These are phyloP conservation scores for Virgularia gustaviana DNA, from an alignment of 92 coral and sea anemone genomes.

Conservation along the genomic window DNA sequence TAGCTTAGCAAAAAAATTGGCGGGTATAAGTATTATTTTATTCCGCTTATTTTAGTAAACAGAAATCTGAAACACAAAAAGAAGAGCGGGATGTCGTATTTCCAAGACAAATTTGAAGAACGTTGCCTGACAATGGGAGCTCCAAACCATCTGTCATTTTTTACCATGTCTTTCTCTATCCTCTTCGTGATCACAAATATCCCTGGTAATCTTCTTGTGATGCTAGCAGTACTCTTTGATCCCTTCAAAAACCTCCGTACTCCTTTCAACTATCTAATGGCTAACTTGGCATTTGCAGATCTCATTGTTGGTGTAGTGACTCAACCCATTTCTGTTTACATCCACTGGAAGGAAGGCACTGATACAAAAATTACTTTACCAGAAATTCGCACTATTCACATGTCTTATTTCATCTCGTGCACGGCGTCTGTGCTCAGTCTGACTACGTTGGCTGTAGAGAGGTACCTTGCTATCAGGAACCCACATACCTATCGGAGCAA, in stretches of 20 bases:
- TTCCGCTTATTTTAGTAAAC: not conserved
- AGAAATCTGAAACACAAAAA: not conserved
- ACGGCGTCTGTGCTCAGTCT: slow-evolving; percentile 49
- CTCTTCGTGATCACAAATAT: slow-evolving; percentile 29
- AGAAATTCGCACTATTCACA: slow-evolving; percentile 20
- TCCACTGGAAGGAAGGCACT: slow-evolving; percentile 41
- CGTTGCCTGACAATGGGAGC: slow-evolving; percentile 27
- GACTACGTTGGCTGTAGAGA: slow-evolving; percentile 44
- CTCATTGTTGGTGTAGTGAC: slow-evolving; percentile 40
- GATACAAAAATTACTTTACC: not conserved
- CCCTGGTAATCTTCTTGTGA: slow-evolving; percentile 53
- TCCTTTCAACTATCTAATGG: slow-evolving; percentile 44
- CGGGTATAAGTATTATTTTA: no score
- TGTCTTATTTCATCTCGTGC: slow-evolving; percentile 43
- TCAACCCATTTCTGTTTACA: slow-evolving; percentile 26
- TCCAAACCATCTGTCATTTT: slow-evolving; percentile 37
- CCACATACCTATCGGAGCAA: slow-evolving; percentile 37
- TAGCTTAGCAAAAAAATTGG: no score
- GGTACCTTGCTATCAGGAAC: slow-evolving; percentile 42
- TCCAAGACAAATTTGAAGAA: slow-evolving; percentile 17
- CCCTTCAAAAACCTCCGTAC: slow-evolving; percentile 43
- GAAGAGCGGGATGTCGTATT: slow-evolving; percentile 7
- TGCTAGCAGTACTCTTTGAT: slow-evolving; percentile 41
- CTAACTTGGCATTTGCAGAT: slow-evolving; percentile 44
- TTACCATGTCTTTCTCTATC: slow-evolving; percentile 32